Conservation (phyloP, 2,888 invertebrate genomes). For the Drosophila mulleri region DNA sequence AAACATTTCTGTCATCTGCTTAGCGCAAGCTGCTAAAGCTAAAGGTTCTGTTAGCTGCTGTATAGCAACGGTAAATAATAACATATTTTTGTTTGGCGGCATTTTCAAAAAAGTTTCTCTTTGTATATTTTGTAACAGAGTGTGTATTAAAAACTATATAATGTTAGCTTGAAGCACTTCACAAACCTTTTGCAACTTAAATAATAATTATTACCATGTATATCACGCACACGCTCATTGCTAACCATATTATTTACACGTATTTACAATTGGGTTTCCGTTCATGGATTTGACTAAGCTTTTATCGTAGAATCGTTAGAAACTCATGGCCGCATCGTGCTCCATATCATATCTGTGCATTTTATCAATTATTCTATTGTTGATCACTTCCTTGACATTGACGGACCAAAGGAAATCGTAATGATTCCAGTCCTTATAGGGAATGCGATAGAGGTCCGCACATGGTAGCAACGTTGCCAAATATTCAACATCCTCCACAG, state of each 20-base stretch:
- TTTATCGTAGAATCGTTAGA: constrained; percentile 24
- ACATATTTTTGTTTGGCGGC: constrained; percentile 3
- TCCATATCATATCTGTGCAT: constrained; percentile 71
- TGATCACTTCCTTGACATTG: constrained; percentile 87
- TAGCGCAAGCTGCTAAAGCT: not conserved
- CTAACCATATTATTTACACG: constrained; percentile 48
- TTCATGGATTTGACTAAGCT: constrained; percentile 38
- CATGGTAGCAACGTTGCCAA: constrained; percentile 86
- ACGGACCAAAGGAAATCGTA: constrained; percentile 89
- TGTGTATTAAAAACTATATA: constrained; percentile 34
- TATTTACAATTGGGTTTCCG: constrained; percentile 41
- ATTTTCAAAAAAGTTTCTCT: constrained; percentile 12
- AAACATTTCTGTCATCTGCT: not conserved
- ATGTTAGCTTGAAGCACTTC: constrained; percentile 45
- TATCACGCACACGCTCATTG: constrained; percentile 63
- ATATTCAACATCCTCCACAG: constrained; percentile 86
- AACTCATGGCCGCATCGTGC: constrained; percentile 46
- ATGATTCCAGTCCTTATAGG: constrained; percentile 87
- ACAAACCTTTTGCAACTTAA: constrained; percentile 64
- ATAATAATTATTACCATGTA: constrained; percentile 42
- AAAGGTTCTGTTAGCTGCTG: not conserved
- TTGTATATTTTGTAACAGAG: constrained; percentile 22
- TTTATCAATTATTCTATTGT: constrained; percentile 84
- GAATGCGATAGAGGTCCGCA: constrained; percentile 85
- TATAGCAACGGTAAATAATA: not conserved